phyloP scores from a whole-genome alignment of 2,888 invertebrate genomes.

The Ommatoiulus sabulosus region DNA sequence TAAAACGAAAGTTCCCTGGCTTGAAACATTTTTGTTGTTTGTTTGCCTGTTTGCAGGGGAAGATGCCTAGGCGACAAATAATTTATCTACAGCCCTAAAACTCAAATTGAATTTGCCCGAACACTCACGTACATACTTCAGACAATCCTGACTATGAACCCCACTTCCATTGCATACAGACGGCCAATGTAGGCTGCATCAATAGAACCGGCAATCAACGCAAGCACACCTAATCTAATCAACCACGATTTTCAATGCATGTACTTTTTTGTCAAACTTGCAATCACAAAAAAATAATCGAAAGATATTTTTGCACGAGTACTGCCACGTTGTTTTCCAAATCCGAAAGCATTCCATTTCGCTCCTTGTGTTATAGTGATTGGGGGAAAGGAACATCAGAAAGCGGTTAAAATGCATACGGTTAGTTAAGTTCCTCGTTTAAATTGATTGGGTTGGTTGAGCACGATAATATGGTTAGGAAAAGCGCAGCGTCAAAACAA shows the following conservation, averaged over 20 bases:
- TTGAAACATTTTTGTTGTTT: background rate
- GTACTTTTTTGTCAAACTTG: background rate
- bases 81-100: background rate
- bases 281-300: background rate
- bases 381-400: background rate
- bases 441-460: background rate
- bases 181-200: background rate
- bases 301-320: background rate
- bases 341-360: background rate
- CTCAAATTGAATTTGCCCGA: background rate
- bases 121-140: background rate
- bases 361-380: background rate
- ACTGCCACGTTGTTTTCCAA: background rate
- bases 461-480: slow-evolving; percentile 1
- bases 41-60: background rate
- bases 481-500: slow-evolving; percentile 7
- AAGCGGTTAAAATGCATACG: background rate
- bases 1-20: background rate
- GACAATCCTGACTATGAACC: background rate
- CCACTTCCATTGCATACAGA: background rate
- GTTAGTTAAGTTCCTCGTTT: background rate
- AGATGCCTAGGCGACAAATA: background rate
- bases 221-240: background rate
- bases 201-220: background rate
- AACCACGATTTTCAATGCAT: background rate